Evolutionary conservation across 2,888 invertebrate species (phyloP).

Genomic region (Pelosia muscerda): DNA sequence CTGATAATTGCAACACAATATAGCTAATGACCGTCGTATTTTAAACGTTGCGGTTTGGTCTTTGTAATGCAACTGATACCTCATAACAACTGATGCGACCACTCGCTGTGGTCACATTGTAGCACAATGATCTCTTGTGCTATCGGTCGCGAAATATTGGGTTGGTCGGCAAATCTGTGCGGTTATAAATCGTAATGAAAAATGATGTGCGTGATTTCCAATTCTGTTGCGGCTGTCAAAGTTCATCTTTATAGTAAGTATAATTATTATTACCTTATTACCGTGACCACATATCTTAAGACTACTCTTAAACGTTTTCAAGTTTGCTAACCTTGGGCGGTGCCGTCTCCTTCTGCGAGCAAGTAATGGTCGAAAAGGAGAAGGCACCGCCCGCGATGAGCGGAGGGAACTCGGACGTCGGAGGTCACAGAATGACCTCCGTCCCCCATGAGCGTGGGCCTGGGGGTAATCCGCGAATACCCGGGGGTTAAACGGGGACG

Average conservation of each 20-base stretch:
- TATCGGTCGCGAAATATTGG: conserved; percentile 12
- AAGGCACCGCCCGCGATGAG: no score
- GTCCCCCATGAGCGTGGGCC: no score
- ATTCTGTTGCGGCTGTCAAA: background rate
- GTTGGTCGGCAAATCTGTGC: background rate
- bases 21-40: conserved; percentile 39
- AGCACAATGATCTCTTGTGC: conserved; percentile 35
- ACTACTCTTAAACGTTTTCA: no score
- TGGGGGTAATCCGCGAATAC: no score
- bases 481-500: no score
- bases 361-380: no score
- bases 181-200: background rate
- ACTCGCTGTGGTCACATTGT: conserved; percentile 39
- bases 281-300: no score
- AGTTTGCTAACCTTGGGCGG: no score
- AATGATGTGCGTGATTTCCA: background rate
- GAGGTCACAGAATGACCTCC: no score
- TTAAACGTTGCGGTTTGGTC: conserved; percentile 38
- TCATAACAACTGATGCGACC: conserved; percentile 31
- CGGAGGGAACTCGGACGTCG: no score
- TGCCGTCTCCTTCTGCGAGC: no score
- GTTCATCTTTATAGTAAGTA: background rate
- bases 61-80: conserved; percentile 46
- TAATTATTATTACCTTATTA: no score
- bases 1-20: conserved; percentile 29